phyloP scores from a whole-genome alignment of 1,140 invertebrate species.

The Nautilus pompilius region DNA sequence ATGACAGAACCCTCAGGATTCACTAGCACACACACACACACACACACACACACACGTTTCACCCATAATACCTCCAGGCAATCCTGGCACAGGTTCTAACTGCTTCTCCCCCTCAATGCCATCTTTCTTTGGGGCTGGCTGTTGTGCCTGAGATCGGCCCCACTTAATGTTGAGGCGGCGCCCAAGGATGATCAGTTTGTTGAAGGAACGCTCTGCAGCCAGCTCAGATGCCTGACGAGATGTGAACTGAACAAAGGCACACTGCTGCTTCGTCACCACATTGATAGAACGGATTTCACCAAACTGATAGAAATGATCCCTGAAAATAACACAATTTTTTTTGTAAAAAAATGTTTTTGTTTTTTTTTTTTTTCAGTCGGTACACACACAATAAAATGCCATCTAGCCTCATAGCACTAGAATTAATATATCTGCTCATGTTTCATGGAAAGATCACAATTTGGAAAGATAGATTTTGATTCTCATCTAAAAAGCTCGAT shows the following conservation, averaged over 20 bases:
- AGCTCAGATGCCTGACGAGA: constrained; percentile 82
- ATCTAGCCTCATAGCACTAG: too few species aligned
- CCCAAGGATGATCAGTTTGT: constrained; percentile 72
- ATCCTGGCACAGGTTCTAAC: constrained; percentile 83
- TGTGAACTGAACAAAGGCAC: constrained; percentile 97
- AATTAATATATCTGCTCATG: too few species aligned
- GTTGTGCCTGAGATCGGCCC: constrained; percentile 64
- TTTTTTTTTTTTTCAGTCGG: too few species aligned
- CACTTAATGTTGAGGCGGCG: constrained; percentile 89
- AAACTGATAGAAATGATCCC: constrained; percentile 96
- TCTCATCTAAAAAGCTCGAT: too few species aligned
- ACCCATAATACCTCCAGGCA: constrained; percentile 65
- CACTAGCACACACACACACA: too few species aligned
- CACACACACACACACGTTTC: too few species aligned
- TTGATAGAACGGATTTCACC: constrained; percentile 96
- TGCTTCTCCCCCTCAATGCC: constrained; percentile 51
- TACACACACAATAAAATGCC: too few species aligned
- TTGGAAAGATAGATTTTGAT: too few species aligned
- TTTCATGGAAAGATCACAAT: too few species aligned
- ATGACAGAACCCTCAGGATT: too few species aligned
- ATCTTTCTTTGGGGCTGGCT: constrained; percentile 38
- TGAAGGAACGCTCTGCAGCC: constrained; percentile 94
- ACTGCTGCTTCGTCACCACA: constrained; percentile 88
- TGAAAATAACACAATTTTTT: constrained; percentile 36
- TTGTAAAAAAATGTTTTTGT: neutral